Base-by-base conservation (phyloP, 2,113 vertebrate species). In the Marmota flaviventris region DNA sequence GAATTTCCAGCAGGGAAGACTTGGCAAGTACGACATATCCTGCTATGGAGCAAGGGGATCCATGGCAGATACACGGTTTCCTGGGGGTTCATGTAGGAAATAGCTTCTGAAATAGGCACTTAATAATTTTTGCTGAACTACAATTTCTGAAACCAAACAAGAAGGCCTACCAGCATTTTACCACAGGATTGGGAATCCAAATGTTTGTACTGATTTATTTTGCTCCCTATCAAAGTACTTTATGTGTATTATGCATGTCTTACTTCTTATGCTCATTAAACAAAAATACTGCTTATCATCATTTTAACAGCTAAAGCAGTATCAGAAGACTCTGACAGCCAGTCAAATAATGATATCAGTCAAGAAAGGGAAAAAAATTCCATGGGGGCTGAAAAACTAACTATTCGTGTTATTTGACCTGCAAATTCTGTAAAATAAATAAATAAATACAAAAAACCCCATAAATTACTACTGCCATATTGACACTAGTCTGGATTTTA, bases 1-100 rank as follows among this genome's bases (percentile, higher is more conserved):
- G 51, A 97, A 97, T 94, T 93, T 77, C 97, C 98, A 97, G 96
- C 98, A 97, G 98, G 94, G 93, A 97, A 77, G 51, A 87, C 75
- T 97, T 98, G 97, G 86, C 75, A 96, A 94, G 94, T 56, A 72
- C 79, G 88, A 88, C 32, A 97, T 92, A 97, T 94, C 91, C 95
- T 97, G 95, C 91, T 96, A 98, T 58, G 83, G 92, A 98, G 96
- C 98, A 98, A 96, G 92, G 69, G 89, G 96, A 97, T 96, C 96
- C 92, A 72, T 97, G 98, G 97, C 93, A 97, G 37, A 87, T 93
- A 97, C 96, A 98, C 53, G 2, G 24, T 91, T 97, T 98, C 97
- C 97, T 95, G 93, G 79, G 95, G 96, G 37, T 98, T 97, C 95
- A 91, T 95, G 70, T 95, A 97, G 95, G 76, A 97, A 98, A 97